A percentile compares a stretch with the other conserved stretches of the same genome.
These are phyloP conservation scores for Promerops cafer DNA, from an alignment of 2,113 vertebrate species.

Conservation along the genomic window DNA sequence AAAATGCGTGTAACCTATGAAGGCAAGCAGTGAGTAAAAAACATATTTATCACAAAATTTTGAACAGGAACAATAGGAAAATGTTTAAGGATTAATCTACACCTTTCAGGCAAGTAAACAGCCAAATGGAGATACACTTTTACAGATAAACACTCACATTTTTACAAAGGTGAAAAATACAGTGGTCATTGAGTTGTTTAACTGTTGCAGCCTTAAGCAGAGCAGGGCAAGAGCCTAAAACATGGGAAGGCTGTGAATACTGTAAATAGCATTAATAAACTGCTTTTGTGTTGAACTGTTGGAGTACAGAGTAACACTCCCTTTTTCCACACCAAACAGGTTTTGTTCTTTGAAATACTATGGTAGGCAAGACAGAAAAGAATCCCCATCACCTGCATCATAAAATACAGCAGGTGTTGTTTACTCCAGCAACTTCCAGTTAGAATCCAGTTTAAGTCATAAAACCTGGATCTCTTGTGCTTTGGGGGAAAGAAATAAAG, in stretches of 20 bases:
- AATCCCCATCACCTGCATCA: background rate
- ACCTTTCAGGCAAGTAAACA: background rate
- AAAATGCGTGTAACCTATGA: conserved; percentile 54
- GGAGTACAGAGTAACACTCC: background rate
- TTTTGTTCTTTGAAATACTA: background rate
- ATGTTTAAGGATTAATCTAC: background rate
- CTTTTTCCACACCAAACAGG: background rate
- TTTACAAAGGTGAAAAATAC: background rate
- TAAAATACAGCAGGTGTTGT: background rate
- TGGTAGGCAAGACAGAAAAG: background rate
- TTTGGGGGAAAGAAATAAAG: background rate
- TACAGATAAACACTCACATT: background rate
- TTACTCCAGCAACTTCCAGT: background rate
- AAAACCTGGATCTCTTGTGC: background rate
- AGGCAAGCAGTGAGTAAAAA: conserved; percentile 51
- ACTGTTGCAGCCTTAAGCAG: background rate
- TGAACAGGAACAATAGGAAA: background rate
- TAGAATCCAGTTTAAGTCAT: background rate
- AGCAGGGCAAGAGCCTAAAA: background rate
- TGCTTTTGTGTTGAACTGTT: background rate
- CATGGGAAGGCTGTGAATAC: background rate
- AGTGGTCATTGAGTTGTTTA: background rate
- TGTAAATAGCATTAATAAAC: background rate
- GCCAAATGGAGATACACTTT: background rate
- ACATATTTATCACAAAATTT: background rate